phyloP scores from a whole-genome alignment of 2,888 invertebrate species.

The Cephus pygmeus region DNA sequence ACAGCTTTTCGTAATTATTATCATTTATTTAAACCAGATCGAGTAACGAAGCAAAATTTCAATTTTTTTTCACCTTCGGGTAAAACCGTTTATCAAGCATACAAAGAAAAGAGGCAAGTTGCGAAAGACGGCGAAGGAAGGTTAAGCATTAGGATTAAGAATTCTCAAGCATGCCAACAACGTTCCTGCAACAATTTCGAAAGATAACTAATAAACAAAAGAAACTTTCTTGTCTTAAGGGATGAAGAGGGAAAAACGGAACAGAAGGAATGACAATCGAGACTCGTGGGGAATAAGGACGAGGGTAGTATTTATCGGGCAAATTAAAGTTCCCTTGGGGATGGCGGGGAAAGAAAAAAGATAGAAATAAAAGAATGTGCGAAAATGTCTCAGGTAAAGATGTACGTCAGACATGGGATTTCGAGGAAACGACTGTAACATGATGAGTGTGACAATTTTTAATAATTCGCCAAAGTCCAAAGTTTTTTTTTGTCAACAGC shows the following conservation, averaged over 20 bases:
- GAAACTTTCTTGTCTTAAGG: not conserved
- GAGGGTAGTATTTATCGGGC: not conserved
- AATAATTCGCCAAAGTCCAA: slow-evolving; percentile 16
- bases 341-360: not conserved
- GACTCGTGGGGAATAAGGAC: not conserved
- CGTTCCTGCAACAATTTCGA: not conserved
- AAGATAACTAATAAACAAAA: not conserved
- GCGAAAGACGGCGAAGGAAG: not conserved
- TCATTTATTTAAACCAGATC: not conserved
- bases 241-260: not conserved
- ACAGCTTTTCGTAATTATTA: not conserved
- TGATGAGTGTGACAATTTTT: slow-evolving; percentile 13
- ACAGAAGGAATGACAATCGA: too few species aligned
- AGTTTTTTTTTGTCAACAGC: not conserved
- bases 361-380: not conserved
- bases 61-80: not conserved
- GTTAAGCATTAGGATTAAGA: not conserved
- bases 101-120: not conserved
- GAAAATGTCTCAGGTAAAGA: not conserved
- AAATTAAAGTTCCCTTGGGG: not conserved
- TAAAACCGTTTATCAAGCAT: not conserved
- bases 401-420: not conserved
- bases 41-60: not conserved
- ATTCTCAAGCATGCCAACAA: not conserved
- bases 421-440: not conserved